These are phyloP conservation scores for Gadopsis bispinosus DNA, from an alignment of 2,797 vertebrate species.

Conservation along the genomic window DNA sequence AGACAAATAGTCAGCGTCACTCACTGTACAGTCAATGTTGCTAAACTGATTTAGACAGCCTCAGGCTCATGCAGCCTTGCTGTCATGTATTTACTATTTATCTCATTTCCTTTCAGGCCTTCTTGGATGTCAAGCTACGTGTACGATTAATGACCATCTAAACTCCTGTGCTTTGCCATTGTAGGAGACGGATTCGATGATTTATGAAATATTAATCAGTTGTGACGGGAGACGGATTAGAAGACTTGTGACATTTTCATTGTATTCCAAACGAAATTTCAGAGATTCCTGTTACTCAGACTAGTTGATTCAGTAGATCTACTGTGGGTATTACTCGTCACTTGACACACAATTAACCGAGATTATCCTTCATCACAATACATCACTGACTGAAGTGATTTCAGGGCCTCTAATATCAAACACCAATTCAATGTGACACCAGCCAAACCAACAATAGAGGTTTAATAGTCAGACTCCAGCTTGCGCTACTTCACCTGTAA, in stretches of 20 bases:
- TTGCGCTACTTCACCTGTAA: background rate
- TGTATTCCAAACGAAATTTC: slow-evolving; percentile 1
- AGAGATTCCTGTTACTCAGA: background rate
- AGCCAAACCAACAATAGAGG: slow-evolving; percentile 4
- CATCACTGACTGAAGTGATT: background rate
- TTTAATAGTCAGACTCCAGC: slow-evolving; percentile 5
- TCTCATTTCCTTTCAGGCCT: slow-evolving; percentile 34
- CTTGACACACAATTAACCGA: background rate
- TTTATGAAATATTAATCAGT: slow-evolving; percentile 17
- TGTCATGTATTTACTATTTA: slow-evolving; percentile 11
- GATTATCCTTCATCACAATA: background rate
- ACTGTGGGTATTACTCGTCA: background rate
- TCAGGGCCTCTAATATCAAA: background rate
- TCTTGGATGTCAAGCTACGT: slow-evolving; percentile 36
- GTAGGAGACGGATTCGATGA: slow-evolving; percentile 17
- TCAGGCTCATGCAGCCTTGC: background rate
- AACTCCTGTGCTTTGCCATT: slow-evolving; percentile 28
- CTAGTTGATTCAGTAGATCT: background rate
- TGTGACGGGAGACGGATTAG: background rate
- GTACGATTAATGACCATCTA: slow-evolving; percentile 36
- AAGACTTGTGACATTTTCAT: background rate
- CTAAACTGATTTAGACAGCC: slow-evolving; percentile 27
- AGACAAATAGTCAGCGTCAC: background rate
- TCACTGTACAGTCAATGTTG: background rate
- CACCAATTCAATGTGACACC: background rate